Conservation (phyloP, 2,113 vertebrate genomes). For the Capreolus pygargus region DNA sequence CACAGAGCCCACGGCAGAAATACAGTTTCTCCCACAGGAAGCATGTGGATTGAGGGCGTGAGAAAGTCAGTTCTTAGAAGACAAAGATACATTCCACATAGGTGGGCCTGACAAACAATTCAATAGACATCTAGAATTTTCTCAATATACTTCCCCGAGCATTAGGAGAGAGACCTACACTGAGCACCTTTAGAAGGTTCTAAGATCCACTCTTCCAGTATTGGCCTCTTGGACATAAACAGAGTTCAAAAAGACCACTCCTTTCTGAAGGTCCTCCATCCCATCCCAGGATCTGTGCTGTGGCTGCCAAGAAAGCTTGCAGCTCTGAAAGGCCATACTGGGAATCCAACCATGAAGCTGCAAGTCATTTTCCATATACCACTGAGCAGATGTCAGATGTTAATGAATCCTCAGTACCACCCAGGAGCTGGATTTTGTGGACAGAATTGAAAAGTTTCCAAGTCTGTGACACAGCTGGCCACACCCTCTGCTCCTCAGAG, state of each 20-base stretch:
- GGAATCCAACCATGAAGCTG: not conserved
- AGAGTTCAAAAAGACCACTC: not conserved
- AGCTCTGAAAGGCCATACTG: not conserved
- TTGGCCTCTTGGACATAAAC: not conserved
- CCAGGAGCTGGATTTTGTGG: constrained; percentile 44
- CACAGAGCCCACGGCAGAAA: not conserved
- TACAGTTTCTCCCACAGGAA: not conserved
- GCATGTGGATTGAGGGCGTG: not conserved
- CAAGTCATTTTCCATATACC: constrained; percentile 53
- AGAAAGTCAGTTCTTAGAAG: not conserved
- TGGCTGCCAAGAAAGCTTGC: constrained; percentile 4
- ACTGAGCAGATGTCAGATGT: constrained; percentile 46
- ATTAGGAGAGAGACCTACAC: not conserved
- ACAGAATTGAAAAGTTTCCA: constrained; percentile 27
- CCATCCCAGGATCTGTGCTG: not conserved
- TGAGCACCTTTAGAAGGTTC: not conserved
- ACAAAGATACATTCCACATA: not conserved
- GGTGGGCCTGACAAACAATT: not conserved
- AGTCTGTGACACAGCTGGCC: constrained; percentile 16
- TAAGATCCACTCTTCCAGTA: not conserved
- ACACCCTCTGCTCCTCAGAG: not conserved
- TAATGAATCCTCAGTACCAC: constrained; percentile 58
- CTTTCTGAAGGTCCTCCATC: not conserved
- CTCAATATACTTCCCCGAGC: not conserved
- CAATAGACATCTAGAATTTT: not conserved